These are phyloP conservation scores for Rhagium mordax DNA, from an alignment of 2,888 invertebrate genomes.

Conservation along the genomic window DNA sequence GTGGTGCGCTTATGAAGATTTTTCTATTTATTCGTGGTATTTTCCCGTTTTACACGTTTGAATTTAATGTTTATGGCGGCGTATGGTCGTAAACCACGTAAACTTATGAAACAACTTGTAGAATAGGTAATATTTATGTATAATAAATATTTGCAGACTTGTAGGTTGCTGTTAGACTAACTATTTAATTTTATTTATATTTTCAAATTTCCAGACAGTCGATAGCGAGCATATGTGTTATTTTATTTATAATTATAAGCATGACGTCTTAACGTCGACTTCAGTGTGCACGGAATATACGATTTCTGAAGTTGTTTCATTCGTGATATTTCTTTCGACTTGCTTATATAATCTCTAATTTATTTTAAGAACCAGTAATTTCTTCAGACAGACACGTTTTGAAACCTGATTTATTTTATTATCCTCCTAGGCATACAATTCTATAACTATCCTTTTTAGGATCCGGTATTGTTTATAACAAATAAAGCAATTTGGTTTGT, in stretches of 20 bases:
- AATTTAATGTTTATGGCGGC: too few relatives aligned
- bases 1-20: too few relatives aligned
- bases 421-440: not conserved
- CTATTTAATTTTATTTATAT: not conserved
- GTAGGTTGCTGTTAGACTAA: too few relatives aligned
- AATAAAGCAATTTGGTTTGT: not conserved
- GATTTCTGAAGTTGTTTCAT: not conserved
- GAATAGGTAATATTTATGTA: not conserved
- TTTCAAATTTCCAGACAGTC: not conserved
- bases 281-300: not conserved
- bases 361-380: not conserved
- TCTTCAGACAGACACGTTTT: not conserved
- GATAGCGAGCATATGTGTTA: not conserved
- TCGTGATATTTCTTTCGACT: not conserved
- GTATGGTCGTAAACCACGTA: too few relatives aligned
- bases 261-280: not conserved
- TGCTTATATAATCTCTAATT: not conserved
- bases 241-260: not conserved
- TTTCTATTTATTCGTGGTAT: too few relatives aligned
- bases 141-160: not conserved
- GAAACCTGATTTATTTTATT: not conserved
- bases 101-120: too few relatives aligned
- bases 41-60: too few relatives aligned
- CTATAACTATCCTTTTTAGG: not conserved
- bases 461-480: not conserved